Conservation (phyloP, 1,140 invertebrate genomes). For the Drosophila subpulchrella region DNA sequence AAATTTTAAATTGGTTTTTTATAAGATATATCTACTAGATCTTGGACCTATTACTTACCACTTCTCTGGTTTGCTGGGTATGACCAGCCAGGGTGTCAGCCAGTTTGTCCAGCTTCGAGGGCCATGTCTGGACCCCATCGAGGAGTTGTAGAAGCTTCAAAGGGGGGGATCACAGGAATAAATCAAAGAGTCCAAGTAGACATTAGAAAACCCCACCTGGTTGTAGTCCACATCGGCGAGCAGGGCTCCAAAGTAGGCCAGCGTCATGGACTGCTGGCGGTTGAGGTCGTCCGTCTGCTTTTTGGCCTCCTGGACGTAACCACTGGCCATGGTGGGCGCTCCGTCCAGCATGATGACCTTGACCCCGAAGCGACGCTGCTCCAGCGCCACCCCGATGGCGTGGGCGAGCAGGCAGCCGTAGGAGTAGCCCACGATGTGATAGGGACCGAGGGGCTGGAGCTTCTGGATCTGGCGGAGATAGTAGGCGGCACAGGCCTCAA, state of each 20-base stretch:
- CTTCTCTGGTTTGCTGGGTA: slow-evolving; percentile 74
- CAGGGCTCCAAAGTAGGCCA: slow-evolving; percentile 93
- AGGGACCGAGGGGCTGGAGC: slow-evolving; percentile 92
- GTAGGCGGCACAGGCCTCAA: slow-evolving; percentile 90
- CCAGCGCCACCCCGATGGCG: slow-evolving; percentile 96
- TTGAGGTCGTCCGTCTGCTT: slow-evolving; percentile 84
- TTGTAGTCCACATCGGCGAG: slow-evolving; percentile 90
- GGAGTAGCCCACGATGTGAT: slow-evolving; percentile 96
- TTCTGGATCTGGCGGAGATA: slow-evolving; percentile 92
- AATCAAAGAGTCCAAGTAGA: neutral
- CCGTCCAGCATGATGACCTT: slow-evolving; percentile 94
- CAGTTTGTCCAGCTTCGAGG: slow-evolving; percentile 85
- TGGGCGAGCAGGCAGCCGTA: slow-evolving; percentile 96
- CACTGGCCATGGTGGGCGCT: slow-evolving; percentile 94
- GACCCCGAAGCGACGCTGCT: slow-evolving; percentile 87
- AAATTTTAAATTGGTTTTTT: too few species aligned
- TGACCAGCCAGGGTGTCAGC: slow-evolving; percentile 84
- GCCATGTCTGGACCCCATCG: slow-evolving; percentile 77
- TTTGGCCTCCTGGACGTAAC: slow-evolving; percentile 89
- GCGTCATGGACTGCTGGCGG: slow-evolving; percentile 88
- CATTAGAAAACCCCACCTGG: slow-evolving; percentile 36
- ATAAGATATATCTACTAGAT: too few species aligned
- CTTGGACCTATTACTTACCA: slow-evolving; percentile 67
- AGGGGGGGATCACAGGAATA: slow-evolving; percentile 1
- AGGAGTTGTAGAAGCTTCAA: slow-evolving; percentile 82